phyloP scores from a whole-genome alignment of 1,140 invertebrate species.

The Myzus persicae region DNA sequence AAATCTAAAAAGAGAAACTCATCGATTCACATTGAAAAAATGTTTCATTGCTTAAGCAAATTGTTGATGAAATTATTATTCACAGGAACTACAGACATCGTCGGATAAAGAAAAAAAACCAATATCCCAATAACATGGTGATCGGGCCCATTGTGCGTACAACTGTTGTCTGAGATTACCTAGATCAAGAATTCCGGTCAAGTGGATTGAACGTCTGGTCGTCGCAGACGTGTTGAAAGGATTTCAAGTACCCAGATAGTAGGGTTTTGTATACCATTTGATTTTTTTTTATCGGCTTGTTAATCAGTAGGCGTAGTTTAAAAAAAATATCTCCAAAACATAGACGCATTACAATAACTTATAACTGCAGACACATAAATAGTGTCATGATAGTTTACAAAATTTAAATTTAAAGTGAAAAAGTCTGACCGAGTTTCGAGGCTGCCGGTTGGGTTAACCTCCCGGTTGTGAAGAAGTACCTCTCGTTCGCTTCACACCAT shows the following conservation, averaged over 20 bases:
- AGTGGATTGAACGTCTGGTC: background rate
- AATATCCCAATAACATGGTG: background rate
- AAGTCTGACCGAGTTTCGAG: background rate
- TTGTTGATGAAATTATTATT: too few species aligned
- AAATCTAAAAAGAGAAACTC: background rate
- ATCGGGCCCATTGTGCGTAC: background rate
- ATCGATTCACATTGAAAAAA: background rate
- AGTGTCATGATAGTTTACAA: background rate
- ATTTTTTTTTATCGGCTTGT: background rate
- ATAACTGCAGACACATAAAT: background rate
- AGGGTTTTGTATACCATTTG: background rate
- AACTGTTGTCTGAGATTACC: background rate
- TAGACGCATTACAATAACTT: background rate
- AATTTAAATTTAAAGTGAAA: constrained; percentile 1
- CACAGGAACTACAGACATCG: background rate
- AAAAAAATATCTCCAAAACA: background rate
- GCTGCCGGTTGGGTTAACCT: too few species aligned
- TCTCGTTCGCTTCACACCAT: background rate
- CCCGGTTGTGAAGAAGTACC: background rate
- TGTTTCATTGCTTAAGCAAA: background rate
- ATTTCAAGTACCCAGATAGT: background rate
- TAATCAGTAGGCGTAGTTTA: background rate
- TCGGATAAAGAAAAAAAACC: background rate
- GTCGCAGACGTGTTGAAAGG: background rate
- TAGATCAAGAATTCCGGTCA: background rate